Conservation (phyloP, 2,888 invertebrate genomes). For the Hecatera dysodea region DNA sequence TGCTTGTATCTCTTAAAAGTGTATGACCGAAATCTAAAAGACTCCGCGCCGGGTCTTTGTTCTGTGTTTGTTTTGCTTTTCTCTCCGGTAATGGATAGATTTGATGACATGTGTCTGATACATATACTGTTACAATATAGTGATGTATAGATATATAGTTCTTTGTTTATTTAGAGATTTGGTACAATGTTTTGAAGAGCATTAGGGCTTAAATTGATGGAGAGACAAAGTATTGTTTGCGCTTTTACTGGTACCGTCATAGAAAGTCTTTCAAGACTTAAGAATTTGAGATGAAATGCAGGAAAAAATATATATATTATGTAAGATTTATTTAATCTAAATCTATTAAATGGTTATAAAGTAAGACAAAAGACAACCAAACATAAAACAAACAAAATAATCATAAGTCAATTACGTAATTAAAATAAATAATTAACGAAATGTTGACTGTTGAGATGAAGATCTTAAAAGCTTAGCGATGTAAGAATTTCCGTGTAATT, state of each 20-base stretch:
- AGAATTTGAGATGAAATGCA: neutral
- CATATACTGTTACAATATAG: conserved; percentile 6
- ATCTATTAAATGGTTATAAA: neutral
- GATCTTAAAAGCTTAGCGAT: conserved; percentile 49
- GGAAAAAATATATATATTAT: neutral
- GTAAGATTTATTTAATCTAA: neutral
- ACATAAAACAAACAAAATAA: conserved; percentile 29
- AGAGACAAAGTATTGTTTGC: neutral
- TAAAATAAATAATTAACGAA: conserved; percentile 46
- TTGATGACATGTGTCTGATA: conserved; percentile 47
- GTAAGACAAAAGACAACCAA: conserved; percentile 21
- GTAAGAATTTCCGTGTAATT: conserved; percentile 49
- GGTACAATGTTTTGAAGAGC: neutral
- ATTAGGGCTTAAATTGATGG: neutral
- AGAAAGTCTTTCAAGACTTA: neutral
- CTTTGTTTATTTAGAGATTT: conserved; percentile 17
- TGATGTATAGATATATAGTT: neutral
- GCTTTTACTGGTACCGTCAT: neutral
- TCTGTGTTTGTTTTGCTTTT: conserved; percentile 55
- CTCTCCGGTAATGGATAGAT: conserved; percentile 46
- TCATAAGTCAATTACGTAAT: conserved; percentile 33
- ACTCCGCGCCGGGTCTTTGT: conserved; percentile 49
- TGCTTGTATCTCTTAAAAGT: conserved; percentile 69
- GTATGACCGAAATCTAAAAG: conserved; percentile 65
- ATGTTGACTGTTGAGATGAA: conserved; percentile 53